Base-by-base conservation (phyloP, 2,797 vertebrate species). In the Artibeus lituratus region DNA sequence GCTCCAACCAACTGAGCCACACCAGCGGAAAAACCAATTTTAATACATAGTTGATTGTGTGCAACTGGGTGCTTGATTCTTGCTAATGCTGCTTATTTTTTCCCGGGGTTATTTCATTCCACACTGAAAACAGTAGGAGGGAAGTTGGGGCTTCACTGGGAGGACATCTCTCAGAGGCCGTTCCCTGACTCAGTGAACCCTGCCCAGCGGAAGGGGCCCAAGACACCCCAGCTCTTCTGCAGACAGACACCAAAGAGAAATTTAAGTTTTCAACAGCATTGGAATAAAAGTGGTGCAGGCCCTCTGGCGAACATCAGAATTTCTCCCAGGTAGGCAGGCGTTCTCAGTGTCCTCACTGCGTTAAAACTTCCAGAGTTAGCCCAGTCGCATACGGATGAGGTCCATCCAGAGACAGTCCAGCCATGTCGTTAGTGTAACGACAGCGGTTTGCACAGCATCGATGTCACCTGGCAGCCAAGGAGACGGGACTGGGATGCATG, bases 191-290 rank as follows among this genome's bases (percentile, higher is more conserved):
- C 62, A 78, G 72, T 76, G 88, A 92, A 9, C 39, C 42, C 76
- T 88, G 82, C 12, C 80, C 8, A 57, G 10, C 44, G 87, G 72
- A 90, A 81, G 32, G 16, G 18, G 18, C 37, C 57, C 80, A 24
- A 12, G 9, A 87, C 6, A 53, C 10, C 69, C 53, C 1, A 87
- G 39, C 18, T 78, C 19, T 95, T 95, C 44, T 37, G 26, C 19
- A 77, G 51, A 89, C 49, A 91, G 86, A 57, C n/a, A 29, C 76
- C n/a, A 86, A 89, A 92, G 35, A 83, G 73, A 92, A 89, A 90
- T 85, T 77, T 76, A 83, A 92, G 81, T 81, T 10, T 94, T 86
- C 94, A 94, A 53, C 2, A 59, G 57, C 24, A 44, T 6, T 80
- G 32, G 7, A 24, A 5, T 24, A 29, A 67, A 82, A 73, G 5